A percentile compares a stretch with the other conserved stretches of the same genome.
These are phyloP conservation scores for Stegophylla sp. DNA, from an alignment of 2,888 invertebrate species.

Conservation along the genomic window DNA sequence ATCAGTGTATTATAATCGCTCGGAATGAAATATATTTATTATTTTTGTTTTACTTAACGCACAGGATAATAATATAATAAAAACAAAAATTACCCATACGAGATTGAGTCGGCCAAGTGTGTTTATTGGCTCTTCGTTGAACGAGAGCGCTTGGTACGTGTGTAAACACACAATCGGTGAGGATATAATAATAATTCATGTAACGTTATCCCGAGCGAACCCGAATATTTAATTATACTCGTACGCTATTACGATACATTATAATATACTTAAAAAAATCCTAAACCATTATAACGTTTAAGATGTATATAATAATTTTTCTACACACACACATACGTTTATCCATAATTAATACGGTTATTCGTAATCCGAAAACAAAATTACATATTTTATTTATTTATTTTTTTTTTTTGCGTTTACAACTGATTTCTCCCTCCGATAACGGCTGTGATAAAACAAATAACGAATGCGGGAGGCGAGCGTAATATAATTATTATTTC, in stretches of 20 bases:
- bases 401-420: not conserved
- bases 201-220: conserved; percentile 26
- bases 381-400: not conserved
- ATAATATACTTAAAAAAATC: not conserved
- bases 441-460: conserved; percentile 26
- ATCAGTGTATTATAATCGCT: conserved; percentile 30
- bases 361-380: conserved; percentile 14
- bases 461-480: not conserved
- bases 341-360: not conserved
- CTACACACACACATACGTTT: not conserved
- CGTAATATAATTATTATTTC: not conserved
- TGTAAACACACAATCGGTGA: conserved; percentile 7
- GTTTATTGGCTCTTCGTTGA: conserved; percentile 31
- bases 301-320: not conserved
- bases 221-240: conserved; percentile 37
- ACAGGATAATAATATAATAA: not conserved
- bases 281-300: conserved; percentile 1
- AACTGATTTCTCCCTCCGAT: conserved; percentile 3
- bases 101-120: conserved; percentile 14
- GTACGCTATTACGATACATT: conserved; percentile 20
- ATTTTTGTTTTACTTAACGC: conserved; percentile 25
- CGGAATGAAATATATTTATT: conserved; percentile 38
- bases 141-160: not conserved
- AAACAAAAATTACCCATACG: conserved; percentile 31
- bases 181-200: conserved; percentile 34